A percentile compares a stretch with the other conserved stretches of the same genome.
Evolutionary conservation across 2,888 invertebrate genomes (phyloP).

Genomic region (Helobdella robusta): DNA sequence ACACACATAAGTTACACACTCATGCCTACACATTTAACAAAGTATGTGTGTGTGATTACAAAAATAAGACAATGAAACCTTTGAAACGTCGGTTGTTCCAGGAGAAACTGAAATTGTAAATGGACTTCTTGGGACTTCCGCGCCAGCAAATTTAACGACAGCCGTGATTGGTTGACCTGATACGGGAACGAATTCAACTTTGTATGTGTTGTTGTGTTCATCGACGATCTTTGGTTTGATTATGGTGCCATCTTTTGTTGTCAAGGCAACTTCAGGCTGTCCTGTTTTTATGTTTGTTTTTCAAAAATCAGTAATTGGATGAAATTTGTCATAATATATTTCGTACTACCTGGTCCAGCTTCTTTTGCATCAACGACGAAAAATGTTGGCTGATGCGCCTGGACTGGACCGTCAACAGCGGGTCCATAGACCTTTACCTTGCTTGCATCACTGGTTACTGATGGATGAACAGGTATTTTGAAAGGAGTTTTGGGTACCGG

Average conservation of each 20-base stretch:
- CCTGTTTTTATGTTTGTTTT: neutral
- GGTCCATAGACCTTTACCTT: constrained; percentile 68
- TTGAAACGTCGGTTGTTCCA: constrained; percentile 1
- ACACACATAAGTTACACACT: too few relatives aligned
- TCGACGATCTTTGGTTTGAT: constrained; percentile 52
- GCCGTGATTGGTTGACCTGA: constrained; percentile 13
- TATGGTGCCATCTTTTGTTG: constrained; percentile 6
- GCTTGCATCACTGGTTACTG: constrained; percentile 26
- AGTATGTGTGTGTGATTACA: too few relatives aligned
- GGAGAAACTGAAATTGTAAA: constrained; percentile 19
- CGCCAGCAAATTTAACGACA: constrained; percentile 21
- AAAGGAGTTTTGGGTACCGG: constrained; percentile 47
- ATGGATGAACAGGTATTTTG: constrained; percentile 37
- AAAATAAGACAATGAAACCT: neutral
- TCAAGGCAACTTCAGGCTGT: constrained; percentile 8
- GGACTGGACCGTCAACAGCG: constrained; percentile 68
- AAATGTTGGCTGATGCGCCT: constrained; percentile 65
- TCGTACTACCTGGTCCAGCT: constrained; percentile 71
- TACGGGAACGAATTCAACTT: constrained; percentile 26
- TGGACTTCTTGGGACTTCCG: constrained; percentile 22
- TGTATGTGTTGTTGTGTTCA: constrained; percentile 52
- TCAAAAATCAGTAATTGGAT: neutral
- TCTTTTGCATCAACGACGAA: constrained; percentile 76
- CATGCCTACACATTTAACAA: too few relatives aligned
- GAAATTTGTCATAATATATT: too few relatives aligned